phyloP scores from a whole-genome alignment of 2,797 vertebrate species.

The Sebastes ruberrimus region DNA sequence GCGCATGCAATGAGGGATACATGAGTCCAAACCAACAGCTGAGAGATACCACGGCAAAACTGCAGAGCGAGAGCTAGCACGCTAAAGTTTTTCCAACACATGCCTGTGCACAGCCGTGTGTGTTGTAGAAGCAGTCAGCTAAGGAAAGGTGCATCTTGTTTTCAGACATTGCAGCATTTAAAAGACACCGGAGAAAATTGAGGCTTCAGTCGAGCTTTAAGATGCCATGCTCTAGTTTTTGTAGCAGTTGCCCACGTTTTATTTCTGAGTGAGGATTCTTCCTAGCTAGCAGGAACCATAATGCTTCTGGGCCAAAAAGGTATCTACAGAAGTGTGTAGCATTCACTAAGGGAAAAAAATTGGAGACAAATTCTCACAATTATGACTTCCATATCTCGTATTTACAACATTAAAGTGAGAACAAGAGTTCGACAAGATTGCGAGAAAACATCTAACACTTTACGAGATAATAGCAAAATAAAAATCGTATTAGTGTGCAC shows the following conservation, averaged over 20 bases:
- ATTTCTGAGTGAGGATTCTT: background rate
- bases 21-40: conserved; percentile 90
- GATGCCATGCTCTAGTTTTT: background rate
- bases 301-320: background rate
- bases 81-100: conserved; percentile 50
- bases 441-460: background rate
- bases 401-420: background rate
- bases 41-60: conserved; percentile 71
- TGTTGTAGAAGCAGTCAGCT: conserved; percentile 25
- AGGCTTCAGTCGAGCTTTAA: conserved; percentile 16
- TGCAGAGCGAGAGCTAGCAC: conserved; percentile 62
- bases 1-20: conserved; percentile 95
- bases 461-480: background rate
- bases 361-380: background rate
- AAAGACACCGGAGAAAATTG: conserved; percentile 19
- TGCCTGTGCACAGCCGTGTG: conserved; percentile 63
- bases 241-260: background rate
- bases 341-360: conserved; percentile 16
- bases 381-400: background rate
- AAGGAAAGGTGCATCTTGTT: conserved; percentile 23
- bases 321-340: background rate
- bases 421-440: background rate
- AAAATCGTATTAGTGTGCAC: background rate
- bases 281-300: background rate
- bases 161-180: conserved; percentile 37